Percentiles rank a stretch among this genome's conserved stretches.
Evolutionary conservation across 2,113 vertebrate genomes (phyloP).

Genomic region (Elephas maximus): DNA sequence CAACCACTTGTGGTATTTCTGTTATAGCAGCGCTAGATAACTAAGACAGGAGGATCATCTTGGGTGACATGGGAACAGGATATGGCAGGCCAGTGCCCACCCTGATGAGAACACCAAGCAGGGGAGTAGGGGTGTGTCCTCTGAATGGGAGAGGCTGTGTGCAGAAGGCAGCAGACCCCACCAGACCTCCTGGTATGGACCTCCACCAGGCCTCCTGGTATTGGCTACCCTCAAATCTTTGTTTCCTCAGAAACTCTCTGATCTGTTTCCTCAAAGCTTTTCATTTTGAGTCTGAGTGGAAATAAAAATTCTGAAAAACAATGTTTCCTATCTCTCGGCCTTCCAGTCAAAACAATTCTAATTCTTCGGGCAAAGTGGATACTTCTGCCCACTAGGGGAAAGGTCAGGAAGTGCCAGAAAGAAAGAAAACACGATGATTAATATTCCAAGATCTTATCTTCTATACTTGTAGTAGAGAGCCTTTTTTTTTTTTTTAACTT

Average conservation of each 20-base stretch:
- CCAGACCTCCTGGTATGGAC: not conserved
- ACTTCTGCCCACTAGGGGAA: conserved; percentile 66
- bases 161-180: not conserved
- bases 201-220: not conserved
- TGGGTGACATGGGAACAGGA: too few relatives aligned
- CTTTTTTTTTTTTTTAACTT: conserved; percentile 54
- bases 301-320: conserved; percentile 62
- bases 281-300: not conserved
- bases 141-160: not conserved
- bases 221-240: not conserved
- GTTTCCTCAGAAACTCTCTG: not conserved
- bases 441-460: conserved; percentile 67
- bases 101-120: not conserved
- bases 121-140: not conserved
- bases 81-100: not conserved
- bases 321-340: conserved; percentile 47
- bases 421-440: conserved; percentile 40
- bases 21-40: not conserved
- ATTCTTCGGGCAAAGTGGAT: conserved; percentile 42
- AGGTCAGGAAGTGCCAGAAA: conserved; percentile 64
- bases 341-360: conserved; percentile 71
- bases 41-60: not conserved
- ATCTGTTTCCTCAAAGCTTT: not conserved
- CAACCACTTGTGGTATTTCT: not conserved
- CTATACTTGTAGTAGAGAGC: not conserved